Percentiles rank a stretch among this genome's conserved stretches.
These are phyloP conservation scores for Mongoloraphidia duomilia DNA, from an alignment of 2,888 invertebrate species.

Conservation along the genomic window DNA sequence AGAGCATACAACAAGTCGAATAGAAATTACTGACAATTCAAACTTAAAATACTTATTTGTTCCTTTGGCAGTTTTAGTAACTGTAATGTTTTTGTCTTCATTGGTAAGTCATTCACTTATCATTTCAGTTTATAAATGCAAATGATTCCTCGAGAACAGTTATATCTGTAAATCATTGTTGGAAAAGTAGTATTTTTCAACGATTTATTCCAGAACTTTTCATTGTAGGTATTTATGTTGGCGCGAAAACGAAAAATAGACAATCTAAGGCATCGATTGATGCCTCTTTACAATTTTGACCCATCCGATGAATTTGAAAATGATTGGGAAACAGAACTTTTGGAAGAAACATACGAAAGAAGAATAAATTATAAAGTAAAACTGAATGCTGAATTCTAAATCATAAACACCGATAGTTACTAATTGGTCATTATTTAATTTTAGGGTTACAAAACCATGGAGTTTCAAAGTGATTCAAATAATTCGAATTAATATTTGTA, in stretches of 20 bases:
- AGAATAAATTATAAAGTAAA: too few relatives aligned
- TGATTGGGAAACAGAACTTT: slow-evolving; percentile 49
- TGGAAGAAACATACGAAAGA: slow-evolving; percentile 16
- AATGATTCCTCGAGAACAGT: background rate
- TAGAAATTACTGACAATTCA: too few relatives aligned
- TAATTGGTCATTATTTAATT: too few relatives aligned
- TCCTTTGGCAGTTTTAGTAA: slow-evolving; percentile 26
- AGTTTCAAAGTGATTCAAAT: too few relatives aligned
- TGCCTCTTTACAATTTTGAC: slow-evolving; percentile 54
- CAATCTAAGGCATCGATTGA: slow-evolving; percentile 42
- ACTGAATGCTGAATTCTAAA: too few relatives aligned
- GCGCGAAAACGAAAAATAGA: slow-evolving; percentile 38
- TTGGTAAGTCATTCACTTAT: slow-evolving; percentile 20
- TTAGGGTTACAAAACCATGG: too few relatives aligned
- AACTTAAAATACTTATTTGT: slow-evolving; percentile 24
- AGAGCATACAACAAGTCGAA: too few relatives aligned
- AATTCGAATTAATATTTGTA: too few relatives aligned
- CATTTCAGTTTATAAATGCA: too few relatives aligned
- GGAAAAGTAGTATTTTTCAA: too few relatives aligned
- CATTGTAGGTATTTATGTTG: slow-evolving; percentile 34
- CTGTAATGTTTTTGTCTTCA: slow-evolving; percentile 26
- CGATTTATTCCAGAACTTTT: background rate
- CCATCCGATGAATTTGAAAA: slow-evolving; percentile 45
- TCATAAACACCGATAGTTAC: too few relatives aligned
- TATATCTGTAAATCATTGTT: slow-evolving; percentile 3